These are phyloP conservation scores for Zaprionus davidi DNA, from an alignment of 1,140 invertebrate species.

Conservation along the genomic window DNA sequence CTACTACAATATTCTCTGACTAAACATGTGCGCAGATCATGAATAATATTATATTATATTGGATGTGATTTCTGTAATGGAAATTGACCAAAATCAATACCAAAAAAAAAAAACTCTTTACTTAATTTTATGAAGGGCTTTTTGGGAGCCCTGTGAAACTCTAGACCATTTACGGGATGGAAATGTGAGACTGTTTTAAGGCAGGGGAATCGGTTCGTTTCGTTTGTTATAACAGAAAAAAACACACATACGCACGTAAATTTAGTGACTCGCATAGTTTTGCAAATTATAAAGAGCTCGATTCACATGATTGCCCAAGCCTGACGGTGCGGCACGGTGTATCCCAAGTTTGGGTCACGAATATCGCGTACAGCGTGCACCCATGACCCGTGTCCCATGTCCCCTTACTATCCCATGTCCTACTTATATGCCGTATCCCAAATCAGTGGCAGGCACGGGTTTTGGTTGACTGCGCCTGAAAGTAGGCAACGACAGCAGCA, in stretches of 20 bases:
- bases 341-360: constrained; percentile 27
- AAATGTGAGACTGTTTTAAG: background rate
- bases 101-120: background rate
- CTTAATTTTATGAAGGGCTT: background rate
- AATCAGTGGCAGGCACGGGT: constrained; percentile 70
- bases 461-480: constrained; percentile 70
- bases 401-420: constrained; percentile 1
- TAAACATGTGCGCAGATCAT: background rate
- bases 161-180: background rate
- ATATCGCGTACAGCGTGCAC: background rate
- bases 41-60: background rate
- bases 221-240: background rate
- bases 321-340: constrained; percentile 21
- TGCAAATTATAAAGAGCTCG: constrained; percentile 80
- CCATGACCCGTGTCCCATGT: background rate
- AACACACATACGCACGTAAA: constrained; percentile 26
- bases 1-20: too few relatives aligned
- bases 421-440: constrained; percentile 52
- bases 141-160: background rate
- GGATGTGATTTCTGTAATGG: background rate
- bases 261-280: constrained; percentile 70
- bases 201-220: background rate
- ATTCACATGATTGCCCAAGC: constrained; percentile 83
- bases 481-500: constrained; percentile 49
- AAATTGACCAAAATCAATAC: background rate